Conservation (phyloP, 1,140 invertebrate genomes). For the Pseudobourletiella spinata region DNA sequence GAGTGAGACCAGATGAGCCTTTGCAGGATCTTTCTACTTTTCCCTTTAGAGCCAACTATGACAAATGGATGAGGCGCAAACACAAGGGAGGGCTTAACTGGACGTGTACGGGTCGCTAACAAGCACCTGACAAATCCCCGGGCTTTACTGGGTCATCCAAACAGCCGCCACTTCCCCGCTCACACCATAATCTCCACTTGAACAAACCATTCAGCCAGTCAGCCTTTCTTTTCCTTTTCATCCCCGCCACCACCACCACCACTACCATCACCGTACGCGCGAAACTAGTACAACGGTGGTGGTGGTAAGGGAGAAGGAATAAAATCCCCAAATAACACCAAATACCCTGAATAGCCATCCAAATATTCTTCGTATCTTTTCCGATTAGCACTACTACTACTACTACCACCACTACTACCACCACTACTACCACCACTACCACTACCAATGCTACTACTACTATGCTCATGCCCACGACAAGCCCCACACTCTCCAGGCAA, state of each 20-base stretch:
- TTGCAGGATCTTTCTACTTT: slow-evolving; percentile 6
- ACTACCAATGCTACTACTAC: too few relatives aligned
- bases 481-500: too few relatives aligned
- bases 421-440: too few relatives aligned
- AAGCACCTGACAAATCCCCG: slow-evolving; percentile 37
- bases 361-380: too few relatives aligned
- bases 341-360: too few relatives aligned
- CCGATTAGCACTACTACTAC: too few relatives aligned
- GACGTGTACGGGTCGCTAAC: slow-evolving; percentile 37
- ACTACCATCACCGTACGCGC: background rate
- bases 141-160: slow-evolving; percentile 36
- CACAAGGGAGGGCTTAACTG: slow-evolving; percentile 36
- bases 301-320: too few relatives aligned
- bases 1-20: slow-evolving; percentile 24
- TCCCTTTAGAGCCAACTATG: slow-evolving; percentile 16
- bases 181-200: background rate
- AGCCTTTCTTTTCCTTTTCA: background rate
- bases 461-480: too few relatives aligned
- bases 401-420: too few relatives aligned
- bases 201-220: background rate
- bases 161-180: background rate
- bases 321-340: too few relatives aligned
- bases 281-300: too few relatives aligned
- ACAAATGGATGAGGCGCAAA: slow-evolving; percentile 36
- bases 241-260: background rate